These are phyloP conservation scores for Triplophysa yarkandensis DNA, from an alignment of 2,797 vertebrate genomes.

Conservation along the genomic window DNA sequence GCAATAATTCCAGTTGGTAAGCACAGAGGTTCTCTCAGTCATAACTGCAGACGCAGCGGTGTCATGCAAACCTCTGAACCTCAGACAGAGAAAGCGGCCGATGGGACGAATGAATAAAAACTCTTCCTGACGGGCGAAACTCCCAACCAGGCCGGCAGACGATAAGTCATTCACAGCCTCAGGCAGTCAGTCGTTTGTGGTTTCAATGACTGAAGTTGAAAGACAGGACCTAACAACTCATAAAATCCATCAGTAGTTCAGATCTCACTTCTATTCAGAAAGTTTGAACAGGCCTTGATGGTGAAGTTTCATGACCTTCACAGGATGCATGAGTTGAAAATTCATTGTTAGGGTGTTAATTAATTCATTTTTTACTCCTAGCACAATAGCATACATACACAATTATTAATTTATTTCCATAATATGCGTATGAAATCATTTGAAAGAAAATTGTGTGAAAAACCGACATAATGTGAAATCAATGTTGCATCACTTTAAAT, in stretches of 20 bases:
- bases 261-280: slow-evolving; percentile 15
- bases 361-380: no score
- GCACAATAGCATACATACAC: not conserved
- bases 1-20: slow-evolving; percentile 2
- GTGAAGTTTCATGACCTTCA: slow-evolving; percentile 38
- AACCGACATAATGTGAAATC: not conserved
- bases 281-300: slow-evolving; percentile 32
- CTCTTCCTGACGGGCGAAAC: slow-evolving; percentile 18
- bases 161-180: slow-evolving; percentile 37
- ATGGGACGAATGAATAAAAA: slow-evolving; percentile 37
- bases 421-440: not conserved
- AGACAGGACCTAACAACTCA: slow-evolving; percentile 34
- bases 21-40: not conserved
- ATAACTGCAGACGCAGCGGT: slow-evolving; percentile 2
- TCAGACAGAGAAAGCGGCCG: slow-evolving; percentile 19
- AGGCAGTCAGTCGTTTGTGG: slow-evolving; percentile 25
- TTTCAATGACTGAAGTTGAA: slow-evolving; percentile 40
- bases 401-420: not conserved
- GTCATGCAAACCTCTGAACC: slow-evolving; percentile 28
- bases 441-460: not conserved
- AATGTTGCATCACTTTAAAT: slow-evolving; percentile 2
- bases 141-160: slow-evolving; percentile 24
- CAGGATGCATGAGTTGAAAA: slow-evolving; percentile 23
- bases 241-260: slow-evolving; percentile 33
- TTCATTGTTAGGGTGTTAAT: not conserved